Conservation (phyloP, 2,113 vertebrate species). For the Pongo abelii region DNA sequence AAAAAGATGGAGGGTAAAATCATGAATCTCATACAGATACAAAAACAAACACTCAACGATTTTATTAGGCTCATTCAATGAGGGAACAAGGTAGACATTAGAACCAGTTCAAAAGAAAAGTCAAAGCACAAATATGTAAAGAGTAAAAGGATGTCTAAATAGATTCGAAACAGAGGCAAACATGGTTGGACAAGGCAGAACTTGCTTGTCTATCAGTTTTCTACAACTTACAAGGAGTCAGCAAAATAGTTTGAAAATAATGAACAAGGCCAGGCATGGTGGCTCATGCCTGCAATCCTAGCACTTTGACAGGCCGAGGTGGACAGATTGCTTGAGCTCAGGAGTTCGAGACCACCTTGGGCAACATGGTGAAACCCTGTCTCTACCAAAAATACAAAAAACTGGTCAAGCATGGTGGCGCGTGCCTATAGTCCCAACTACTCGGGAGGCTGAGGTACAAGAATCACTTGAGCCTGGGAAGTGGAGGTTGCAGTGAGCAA, state of each 20-base stretch:
- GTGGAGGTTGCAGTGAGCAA: no score
- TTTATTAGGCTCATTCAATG: not conserved
- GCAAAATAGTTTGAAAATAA: not conserved
- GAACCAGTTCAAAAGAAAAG: constrained; percentile 2
- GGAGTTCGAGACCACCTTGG: no score
- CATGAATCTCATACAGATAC: not conserved
- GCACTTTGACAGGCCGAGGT: no score
- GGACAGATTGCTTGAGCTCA: no score
- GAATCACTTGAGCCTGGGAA: no score
- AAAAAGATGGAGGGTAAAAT: not conserved
- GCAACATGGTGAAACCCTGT: no score
- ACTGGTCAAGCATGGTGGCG: no score
- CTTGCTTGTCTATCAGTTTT: not conserved
- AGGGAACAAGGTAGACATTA: not conserved
- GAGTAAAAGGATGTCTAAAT: not conserved
- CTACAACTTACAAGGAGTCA: not conserved
- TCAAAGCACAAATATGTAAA: not conserved
- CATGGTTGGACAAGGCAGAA: not conserved
- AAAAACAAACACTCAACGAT: not conserved
- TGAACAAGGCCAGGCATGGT: not conserved
- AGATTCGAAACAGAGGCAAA: not conserved
- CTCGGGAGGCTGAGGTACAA: no score
- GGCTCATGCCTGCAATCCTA: no score
- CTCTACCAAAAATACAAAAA: no score
- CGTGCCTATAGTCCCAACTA: no score